Base-by-base conservation (phyloP, 2,113 vertebrate genomes). In the Myotis lucifugus region DNA sequence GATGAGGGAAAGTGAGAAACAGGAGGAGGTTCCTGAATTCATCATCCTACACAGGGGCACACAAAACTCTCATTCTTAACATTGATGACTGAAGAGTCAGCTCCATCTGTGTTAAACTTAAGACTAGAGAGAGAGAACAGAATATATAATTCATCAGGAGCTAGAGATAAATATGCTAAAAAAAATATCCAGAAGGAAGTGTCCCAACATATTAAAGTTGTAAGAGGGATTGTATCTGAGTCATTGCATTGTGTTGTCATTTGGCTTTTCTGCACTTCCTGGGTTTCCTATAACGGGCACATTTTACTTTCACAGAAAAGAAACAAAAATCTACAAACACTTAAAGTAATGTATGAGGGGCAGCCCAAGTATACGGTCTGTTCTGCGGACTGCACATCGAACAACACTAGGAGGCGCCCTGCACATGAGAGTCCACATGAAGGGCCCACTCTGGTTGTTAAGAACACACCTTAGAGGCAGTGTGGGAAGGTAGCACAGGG, bases 51-150 rank as follows among this genome's bases (percentile, higher is more conserved):
- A 73, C 3, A 11, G 40, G 27, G 42, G 52, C 5, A 32, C 48
- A 83, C 21, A 66, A 72, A 66, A 59, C 83, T 70, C n/a, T 83
- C 10, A 42, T 66, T 84, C 29, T 82, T 95, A 88, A 52, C 64
- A 91, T 83, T 73, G 89, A 73, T 81, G 88, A 37, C 54, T 66
- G 40, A 72, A 81, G 72, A 87, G 29, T 77, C 59, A 25, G 11
- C 48, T 54, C 48, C 25, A 70, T n/a, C 86, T 92, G 34, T 37
- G n/a, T 32, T 37, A 93, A 88, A 21, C 29, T 52, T 27, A 61
- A 84, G 11, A 59, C 48, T 32, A 34, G 40, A 92, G 32, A 18
- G 8, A 27, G 37, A 61, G 74, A 76, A 40, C 1, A 34, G 37
- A 66, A 10, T 46, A 37, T 15, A 15, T 1, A 70, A 82, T 23